Evolutionary conservation across 2,888 invertebrate genomes (phyloP).

Genomic region (Eupeodes latifasciatus): DNA sequence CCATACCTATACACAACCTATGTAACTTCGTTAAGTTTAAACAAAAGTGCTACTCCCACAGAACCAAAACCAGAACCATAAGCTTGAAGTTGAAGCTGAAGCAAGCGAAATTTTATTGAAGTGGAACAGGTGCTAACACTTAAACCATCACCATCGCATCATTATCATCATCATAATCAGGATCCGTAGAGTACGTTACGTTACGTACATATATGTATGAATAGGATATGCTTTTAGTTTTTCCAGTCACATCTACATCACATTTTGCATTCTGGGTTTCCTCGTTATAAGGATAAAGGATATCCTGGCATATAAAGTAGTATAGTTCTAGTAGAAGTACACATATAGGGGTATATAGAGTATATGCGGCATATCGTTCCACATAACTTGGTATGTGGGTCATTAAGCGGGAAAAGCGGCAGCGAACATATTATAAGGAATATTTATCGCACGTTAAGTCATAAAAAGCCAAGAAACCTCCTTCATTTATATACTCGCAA

Average conservation of each 20-base stretch:
- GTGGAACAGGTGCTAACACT: slow-evolving; percentile 34
- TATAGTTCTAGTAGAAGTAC: not conserved
- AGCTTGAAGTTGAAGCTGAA: not conserved
- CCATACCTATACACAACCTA: not conserved
- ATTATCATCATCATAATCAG: too few species aligned
- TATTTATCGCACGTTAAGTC: slow-evolving; percentile 56
- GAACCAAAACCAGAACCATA: too few species aligned
- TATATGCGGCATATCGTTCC: slow-evolving; percentile 28
- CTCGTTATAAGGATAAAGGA: slow-evolving; percentile 14
- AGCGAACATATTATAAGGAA: slow-evolving; percentile 59
- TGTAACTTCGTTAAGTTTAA: slow-evolving; percentile 9
- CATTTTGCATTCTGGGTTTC: slow-evolving; percentile 14
- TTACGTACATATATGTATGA: too few species aligned
- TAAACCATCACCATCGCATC: too few species aligned
- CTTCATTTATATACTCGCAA: not conserved
- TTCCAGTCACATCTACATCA: slow-evolving; percentile 1
- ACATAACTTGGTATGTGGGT: slow-evolving; percentile 61
- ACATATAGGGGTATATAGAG: not conserved
- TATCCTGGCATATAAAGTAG: not conserved
- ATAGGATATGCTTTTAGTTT: not conserved
- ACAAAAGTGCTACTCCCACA: not conserved
- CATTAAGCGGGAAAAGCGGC: slow-evolving; percentile 44
- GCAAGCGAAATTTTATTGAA: slow-evolving; percentile 20
- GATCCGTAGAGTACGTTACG: not conserved
- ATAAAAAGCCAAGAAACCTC: slow-evolving; percentile 32